Conservation (phyloP, 2,888 invertebrate species). For the Drosophila picticornis region DNA sequence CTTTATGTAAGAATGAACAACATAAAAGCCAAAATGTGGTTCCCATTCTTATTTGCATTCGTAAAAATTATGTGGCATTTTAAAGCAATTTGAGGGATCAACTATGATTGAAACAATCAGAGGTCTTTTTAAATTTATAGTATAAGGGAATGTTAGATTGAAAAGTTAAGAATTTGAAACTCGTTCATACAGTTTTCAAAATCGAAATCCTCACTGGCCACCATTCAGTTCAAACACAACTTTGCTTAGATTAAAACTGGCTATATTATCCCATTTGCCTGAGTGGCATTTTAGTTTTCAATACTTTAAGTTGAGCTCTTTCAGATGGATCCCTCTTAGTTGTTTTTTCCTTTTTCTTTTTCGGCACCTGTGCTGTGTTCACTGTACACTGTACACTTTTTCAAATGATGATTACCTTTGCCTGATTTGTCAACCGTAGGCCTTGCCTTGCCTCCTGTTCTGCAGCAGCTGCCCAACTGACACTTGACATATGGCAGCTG, state of each 20-base stretch:
- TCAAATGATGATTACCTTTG: slow-evolving; percentile 18
- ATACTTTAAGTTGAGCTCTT: neutral
- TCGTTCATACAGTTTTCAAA: neutral
- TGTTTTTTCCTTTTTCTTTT: neutral
- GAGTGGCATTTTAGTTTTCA: neutral
- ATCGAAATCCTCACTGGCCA: neutral
- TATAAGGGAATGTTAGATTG: neutral
- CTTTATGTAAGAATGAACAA: neutral
- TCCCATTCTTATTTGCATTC: neutral
- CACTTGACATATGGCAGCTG: slow-evolving; percentile 45
- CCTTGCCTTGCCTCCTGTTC: slow-evolving; percentile 3
- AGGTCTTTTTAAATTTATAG: neutral
- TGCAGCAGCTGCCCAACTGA: slow-evolving; percentile 11
- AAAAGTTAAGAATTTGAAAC: neutral
- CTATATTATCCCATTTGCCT: neutral
- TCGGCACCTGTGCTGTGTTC: slow-evolving; percentile 5
- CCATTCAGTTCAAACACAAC: neutral
- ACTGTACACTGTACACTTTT: slow-evolving; percentile 17
- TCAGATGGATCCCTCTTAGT: neutral
- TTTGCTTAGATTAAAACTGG: neutral
- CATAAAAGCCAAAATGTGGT: neutral
- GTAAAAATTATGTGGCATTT: neutral
- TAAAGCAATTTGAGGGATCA: no score
- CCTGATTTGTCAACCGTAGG: slow-evolving; percentile 33
- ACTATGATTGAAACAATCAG: neutral